Conservation (phyloP, 2,797 vertebrate species). For the Pristis pectinata region DNA sequence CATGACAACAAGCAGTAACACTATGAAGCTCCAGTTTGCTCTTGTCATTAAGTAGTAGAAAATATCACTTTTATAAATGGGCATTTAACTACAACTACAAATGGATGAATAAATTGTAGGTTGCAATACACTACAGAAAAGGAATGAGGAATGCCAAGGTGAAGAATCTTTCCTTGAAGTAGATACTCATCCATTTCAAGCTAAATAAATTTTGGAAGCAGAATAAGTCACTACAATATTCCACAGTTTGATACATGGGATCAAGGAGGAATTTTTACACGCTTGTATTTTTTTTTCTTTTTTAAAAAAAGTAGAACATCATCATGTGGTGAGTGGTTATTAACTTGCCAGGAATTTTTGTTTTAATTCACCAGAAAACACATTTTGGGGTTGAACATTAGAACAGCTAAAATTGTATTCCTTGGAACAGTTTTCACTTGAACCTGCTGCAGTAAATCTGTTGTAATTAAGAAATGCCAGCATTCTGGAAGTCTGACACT, state of each 20-base stretch:
- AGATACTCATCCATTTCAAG: too few relatives aligned
- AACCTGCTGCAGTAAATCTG: neutral
- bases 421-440: neutral
- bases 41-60: neutral
- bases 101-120: neutral
- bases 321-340: neutral
- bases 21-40: neutral
- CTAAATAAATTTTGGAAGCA: too few relatives aligned
- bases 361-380: neutral
- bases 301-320: neutral
- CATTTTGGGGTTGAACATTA: neutral
- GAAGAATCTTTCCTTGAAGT: neutral
- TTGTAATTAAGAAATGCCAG: slow-evolving; percentile 5
- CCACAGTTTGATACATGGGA: too few relatives aligned
- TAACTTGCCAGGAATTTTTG: neutral
- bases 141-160: neutral
- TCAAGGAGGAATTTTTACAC: too few relatives aligned
- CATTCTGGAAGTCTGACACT: neutral
- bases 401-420: neutral
- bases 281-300: too few relatives aligned
- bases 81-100: neutral
- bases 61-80: neutral
- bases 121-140: neutral
- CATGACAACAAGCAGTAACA: neutral
- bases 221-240: too few relatives aligned